phyloP scores from a whole-genome alignment of 2,888 invertebrate species.

The Andrena dorsata region DNA sequence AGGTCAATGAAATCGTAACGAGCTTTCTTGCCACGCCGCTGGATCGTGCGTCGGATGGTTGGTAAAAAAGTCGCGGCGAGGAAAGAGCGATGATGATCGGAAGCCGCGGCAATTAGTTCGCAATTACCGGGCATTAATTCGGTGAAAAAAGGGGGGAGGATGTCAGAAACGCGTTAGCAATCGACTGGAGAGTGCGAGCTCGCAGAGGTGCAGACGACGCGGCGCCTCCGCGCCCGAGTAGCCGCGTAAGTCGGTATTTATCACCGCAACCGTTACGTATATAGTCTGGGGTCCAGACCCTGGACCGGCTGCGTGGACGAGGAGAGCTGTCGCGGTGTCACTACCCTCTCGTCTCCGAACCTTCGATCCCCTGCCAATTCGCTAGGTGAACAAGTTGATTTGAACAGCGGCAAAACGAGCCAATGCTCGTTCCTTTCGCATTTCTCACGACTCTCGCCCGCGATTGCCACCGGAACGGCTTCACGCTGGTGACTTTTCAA shows the following conservation, averaged over 20 bases:
- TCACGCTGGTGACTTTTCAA: background rate
- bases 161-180: slow-evolving; percentile 5
- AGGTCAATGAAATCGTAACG: slow-evolving; percentile 38
- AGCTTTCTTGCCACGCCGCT: slow-evolving; percentile 4
- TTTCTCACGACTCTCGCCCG: background rate
- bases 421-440: background rate
- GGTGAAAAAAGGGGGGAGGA: background rate
- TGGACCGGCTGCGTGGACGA: background rate
- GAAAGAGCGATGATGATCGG: slow-evolving; percentile 3
- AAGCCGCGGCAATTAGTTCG: slow-evolving; percentile 30
- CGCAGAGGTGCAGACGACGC: slow-evolving; percentile 26
- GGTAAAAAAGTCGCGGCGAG: background rate
- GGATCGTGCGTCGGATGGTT: background rate
- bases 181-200: background rate
- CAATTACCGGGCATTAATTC: slow-evolving; percentile 10
- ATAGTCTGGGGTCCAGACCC: no score
- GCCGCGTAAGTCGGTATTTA: slow-evolving; percentile 62
- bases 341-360: slow-evolving; percentile 2
- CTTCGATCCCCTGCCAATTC: background rate
- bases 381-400: background rate
- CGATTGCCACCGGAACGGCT: background rate
- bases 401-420: slow-evolving; percentile 3
- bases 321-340: slow-evolving; percentile 3
- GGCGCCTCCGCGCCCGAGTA: slow-evolving; percentile 59
- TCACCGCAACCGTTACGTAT: slow-evolving; percentile 40